A percentile compares a stretch with the other conserved stretches of the same genome.
Conservation (phyloP, 2,888 invertebrate species). For the Lithophane leautieri region DNA sequence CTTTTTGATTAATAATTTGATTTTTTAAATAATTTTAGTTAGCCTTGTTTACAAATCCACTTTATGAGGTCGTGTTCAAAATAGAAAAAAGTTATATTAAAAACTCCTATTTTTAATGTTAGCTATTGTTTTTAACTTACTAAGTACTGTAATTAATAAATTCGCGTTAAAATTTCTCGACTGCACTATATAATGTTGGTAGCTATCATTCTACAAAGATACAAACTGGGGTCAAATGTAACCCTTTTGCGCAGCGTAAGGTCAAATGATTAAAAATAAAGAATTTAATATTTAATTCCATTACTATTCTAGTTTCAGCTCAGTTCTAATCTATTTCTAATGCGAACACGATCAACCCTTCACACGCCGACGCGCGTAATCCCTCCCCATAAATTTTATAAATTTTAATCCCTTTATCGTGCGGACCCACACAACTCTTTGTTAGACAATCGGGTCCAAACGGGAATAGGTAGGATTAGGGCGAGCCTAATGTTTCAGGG, state of each 20-base stretch:
- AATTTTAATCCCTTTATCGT: conserved; percentile 88
- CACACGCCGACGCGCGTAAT: conserved; percentile 73
- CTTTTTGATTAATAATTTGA: not conserved
- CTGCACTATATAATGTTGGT: not conserved
- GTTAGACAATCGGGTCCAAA: conserved; percentile 72
- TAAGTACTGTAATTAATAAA: no score
- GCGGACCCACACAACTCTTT: conserved; percentile 78
- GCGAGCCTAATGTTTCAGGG: conserved; percentile 74
- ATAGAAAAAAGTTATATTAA: not conserved
- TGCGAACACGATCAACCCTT: conserved; percentile 68
- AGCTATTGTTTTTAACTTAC: not conserved
- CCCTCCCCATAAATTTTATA: conserved; percentile 81
- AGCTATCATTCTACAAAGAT: not conserved
- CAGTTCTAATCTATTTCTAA: conserved; percentile 60
- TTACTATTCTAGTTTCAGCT: conserved; percentile 39
- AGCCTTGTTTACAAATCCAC: not conserved
- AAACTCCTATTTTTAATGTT: not conserved
- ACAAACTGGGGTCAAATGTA: not conserved
- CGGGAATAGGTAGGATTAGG: conserved; percentile 76
- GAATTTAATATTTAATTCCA: conserved; percentile 19
- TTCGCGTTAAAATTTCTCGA: not conserved
- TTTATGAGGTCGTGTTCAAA: not conserved
- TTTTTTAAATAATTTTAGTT: conserved; percentile 3
- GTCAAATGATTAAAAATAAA: not conserved
- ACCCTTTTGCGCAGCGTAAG: not conserved